Evolutionary conservation across 2,113 vertebrate species (phyloP).

Genomic region (Odocoileus virginianus): DNA sequence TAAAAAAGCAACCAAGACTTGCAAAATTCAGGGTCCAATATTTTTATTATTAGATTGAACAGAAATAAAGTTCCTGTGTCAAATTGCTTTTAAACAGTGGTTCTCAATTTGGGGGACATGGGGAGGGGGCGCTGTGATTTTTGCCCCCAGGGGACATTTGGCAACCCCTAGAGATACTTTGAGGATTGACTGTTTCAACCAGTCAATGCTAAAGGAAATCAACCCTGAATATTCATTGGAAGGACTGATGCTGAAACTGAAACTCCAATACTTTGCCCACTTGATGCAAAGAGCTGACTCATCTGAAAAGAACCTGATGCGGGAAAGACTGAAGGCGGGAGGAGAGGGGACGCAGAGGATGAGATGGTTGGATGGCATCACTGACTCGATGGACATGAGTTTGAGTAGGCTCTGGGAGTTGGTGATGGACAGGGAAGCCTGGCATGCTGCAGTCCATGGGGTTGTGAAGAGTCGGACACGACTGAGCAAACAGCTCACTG

Average conservation of each 20-base stretch:
- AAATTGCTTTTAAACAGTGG: neutral
- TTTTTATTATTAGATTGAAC: slow-evolving; percentile 5
- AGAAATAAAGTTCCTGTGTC: neutral
- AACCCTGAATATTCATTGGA: neutral
- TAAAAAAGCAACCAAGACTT: neutral
- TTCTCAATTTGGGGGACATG: neutral
- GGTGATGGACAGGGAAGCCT: neutral
- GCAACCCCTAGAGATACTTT: neutral
- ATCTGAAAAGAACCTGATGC: neutral
- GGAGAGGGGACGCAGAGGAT: neutral
- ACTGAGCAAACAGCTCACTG: neutral
- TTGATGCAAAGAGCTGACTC: neutral
- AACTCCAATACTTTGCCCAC: neutral
- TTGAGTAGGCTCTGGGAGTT: neutral
- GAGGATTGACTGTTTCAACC: neutral
- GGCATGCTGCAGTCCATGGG: neutral
- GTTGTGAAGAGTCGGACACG: neutral
- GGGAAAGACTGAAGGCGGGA: neutral
- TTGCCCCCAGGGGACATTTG: neutral
- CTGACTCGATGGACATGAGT: neutral
- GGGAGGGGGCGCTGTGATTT: no score
- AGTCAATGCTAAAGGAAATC: neutral
- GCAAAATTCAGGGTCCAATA: slow-evolving; percentile 15
- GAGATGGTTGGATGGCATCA: neutral
- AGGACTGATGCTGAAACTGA: neutral